Evolutionary conservation across 2,113 vertebrate genomes (phyloP).

Genomic region (Lasiurus borealis): DNA sequence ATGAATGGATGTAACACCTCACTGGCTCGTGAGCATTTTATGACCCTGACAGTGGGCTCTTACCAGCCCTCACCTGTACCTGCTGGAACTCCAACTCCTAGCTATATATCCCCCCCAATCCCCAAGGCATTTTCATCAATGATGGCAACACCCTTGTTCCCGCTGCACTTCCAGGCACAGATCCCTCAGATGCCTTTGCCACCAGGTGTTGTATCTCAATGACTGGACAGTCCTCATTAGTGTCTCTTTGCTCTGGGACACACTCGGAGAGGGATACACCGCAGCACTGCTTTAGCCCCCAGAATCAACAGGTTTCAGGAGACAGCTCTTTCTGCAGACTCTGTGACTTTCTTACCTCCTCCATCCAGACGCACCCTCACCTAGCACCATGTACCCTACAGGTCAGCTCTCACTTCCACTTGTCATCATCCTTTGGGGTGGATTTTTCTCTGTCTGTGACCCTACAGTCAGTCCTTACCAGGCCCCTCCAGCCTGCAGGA

Average conservation of each 20-base stretch:
- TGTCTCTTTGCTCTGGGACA: background rate
- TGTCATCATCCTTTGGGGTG: too few species aligned
- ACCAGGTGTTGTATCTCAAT: background rate
- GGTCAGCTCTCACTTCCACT: background rate
- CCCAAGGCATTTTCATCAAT: background rate
- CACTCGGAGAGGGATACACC: background rate
- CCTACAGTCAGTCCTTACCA: background rate
- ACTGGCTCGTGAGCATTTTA: background rate
- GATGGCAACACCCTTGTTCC: background rate
- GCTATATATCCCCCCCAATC: too few species aligned
- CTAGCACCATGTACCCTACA: background rate
- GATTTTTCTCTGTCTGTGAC: background rate
- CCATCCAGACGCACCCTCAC: background rate
- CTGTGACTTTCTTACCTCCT: background rate
- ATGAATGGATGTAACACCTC: background rate
- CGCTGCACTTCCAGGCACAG: background rate
- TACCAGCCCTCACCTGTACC: background rate
- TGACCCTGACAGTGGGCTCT: background rate
- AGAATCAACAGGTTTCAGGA: background rate
- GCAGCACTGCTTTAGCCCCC: background rate
- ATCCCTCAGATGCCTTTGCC: rapidly evolving
- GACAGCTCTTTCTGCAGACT: background rate
- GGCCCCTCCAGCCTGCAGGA: background rate
- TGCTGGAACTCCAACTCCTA: background rate
- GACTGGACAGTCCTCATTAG: background rate